Base-by-base conservation (phyloP, 2,113 vertebrate species). In the Proterorhinus semilunaris region DNA sequence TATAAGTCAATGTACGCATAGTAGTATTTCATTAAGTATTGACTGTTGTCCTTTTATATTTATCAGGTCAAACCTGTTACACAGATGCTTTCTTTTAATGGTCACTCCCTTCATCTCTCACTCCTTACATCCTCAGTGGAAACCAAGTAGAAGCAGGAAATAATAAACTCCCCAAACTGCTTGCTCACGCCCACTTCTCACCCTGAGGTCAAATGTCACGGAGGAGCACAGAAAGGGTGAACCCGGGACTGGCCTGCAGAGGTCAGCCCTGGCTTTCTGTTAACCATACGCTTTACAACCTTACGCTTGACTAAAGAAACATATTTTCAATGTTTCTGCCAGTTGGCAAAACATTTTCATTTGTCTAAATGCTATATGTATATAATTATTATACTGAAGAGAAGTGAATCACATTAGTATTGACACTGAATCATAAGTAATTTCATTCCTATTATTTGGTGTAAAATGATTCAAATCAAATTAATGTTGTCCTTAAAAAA, bases 161-260 rank as follows among this genome's bases (percentile, higher is more conserved):
- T 96, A 95, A 97, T 96, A 95, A 96, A 96, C 94, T 95, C 94
- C 92, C 92, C 91, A 92, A 95, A 93, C 94, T 92, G 87, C 93
- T 88, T 89, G 83, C 82, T 83, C 91, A 91, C 86, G 78, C 92
- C 92, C 91, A 88, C 82, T 81, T 91, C 88, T 94, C 93, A 95
- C 93, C 91, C 92, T 79, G 88, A 82, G 93, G 91, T 95, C 81
- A 93, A 92, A 91, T 95, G 94, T 95, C 93, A 90, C 46, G 7
- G 10, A 72, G 66, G 72, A 91, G 91, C 89, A 90, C 84, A 89
- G 82, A 86, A 79, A 84, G 84, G 83, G 73, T 59, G 79, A 84
- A 75, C 83, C 72, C 69, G 82, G 74, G 78, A 61, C 66, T 77
- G 58, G 75, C 75, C 82, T 82, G 61, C 72, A 47, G 75, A 75